Conservation (phyloP, 2,888 invertebrate genomes). For the Campoplex nolae region DNA sequence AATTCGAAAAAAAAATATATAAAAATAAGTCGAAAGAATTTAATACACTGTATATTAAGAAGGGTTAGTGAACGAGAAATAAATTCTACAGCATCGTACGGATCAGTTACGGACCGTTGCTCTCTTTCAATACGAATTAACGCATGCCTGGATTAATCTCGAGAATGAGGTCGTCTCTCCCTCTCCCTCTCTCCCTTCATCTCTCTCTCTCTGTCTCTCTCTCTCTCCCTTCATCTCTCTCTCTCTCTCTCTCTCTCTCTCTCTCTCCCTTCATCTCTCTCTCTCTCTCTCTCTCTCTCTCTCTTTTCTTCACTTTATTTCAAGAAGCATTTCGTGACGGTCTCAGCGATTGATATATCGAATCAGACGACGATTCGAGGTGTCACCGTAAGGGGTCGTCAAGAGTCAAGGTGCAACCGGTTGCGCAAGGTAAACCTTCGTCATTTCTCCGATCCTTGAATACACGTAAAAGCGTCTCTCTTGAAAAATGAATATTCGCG, state of each 20-base stretch:
- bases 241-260: neutral
- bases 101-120: constrained; percentile 42
- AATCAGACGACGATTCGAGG: constrained; percentile 60
- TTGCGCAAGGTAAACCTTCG: constrained; percentile 51
- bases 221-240: no score
- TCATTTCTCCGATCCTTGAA: constrained; percentile 12
- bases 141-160: constrained; percentile 40
- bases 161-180: constrained; percentile 38
- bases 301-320: neutral
- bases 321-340: constrained; percentile 13
- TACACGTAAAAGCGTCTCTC: neutral
- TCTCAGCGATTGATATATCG: constrained; percentile 59
- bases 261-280: neutral
- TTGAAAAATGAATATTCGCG: constrained; percentile 6
- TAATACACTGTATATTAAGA: constrained; percentile 10
- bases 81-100: constrained; percentile 27
- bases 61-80: constrained; percentile 41
- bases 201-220: no score
- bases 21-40: neutral
- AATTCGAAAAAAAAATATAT: neutral
- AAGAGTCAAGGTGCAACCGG: constrained; percentile 55
- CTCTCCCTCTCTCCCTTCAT: neutral
- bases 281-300: no score
- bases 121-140: constrained; percentile 54
- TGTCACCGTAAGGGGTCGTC: constrained; percentile 44